Conservation (phyloP, 2,888 invertebrate species). For the Cerceris rybyensis region DNA sequence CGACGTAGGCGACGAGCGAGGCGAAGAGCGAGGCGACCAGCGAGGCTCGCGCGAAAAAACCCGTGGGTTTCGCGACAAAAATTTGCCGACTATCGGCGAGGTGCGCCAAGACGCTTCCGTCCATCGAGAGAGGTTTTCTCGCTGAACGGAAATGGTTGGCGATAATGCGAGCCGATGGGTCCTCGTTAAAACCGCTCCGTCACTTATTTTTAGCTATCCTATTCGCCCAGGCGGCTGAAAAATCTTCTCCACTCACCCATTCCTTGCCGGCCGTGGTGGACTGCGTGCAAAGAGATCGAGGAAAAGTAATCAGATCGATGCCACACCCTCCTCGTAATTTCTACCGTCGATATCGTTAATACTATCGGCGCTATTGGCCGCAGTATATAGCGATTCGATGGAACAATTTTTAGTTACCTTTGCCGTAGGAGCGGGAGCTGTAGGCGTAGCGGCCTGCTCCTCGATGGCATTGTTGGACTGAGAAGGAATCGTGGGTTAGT, state of each 20-base stretch:
- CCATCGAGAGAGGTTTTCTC: too few species aligned
- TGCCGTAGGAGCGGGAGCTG: constrained; percentile 72
- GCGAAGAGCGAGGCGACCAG: too few species aligned
- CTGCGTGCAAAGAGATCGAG: constrained; percentile 62
- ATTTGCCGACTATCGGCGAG: neutral
- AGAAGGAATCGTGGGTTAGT: constrained; percentile 48
- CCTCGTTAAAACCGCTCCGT: neutral
- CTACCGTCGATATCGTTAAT: neutral
- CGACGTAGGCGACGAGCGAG: too few species aligned
- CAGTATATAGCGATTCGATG: neutral
- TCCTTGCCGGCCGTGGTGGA: constrained; percentile 68
- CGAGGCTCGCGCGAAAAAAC: too few species aligned
- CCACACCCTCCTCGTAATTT: too few species aligned
- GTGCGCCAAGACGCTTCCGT: too few species aligned
- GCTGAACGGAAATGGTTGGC: neutral
- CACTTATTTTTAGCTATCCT: neutral
- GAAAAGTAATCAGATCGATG: constrained; percentile 14
- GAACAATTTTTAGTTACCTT: constrained; percentile 69
- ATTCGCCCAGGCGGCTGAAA: neutral
- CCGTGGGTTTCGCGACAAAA: too few species aligned
- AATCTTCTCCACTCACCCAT: constrained; percentile 67
- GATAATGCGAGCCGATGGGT: neutral
- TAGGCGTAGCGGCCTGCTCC: constrained; percentile 75
- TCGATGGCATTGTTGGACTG: constrained; percentile 76
- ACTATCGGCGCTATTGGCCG: too few species aligned